phyloP scores from a whole-genome alignment of 2,113 vertebrate species.

The Buteo buteo region DNA sequence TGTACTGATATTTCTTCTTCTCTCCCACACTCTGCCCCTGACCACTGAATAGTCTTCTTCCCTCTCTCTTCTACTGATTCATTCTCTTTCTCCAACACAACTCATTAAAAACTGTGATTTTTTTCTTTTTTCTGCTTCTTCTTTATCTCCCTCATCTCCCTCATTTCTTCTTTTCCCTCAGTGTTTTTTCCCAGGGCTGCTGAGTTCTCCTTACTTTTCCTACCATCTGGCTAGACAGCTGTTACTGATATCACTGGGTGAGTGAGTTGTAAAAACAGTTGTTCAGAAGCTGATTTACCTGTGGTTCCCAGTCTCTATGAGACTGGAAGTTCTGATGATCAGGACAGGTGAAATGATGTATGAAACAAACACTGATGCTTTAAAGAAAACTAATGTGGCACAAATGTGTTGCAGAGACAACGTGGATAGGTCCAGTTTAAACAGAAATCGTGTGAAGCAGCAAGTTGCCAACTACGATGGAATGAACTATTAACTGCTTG shows the following conservation, averaged over 20 bases:
- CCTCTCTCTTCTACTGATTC: not conserved
- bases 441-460: not conserved
- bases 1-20: not conserved
- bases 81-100: not conserved
- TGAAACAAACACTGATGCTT: not conserved
- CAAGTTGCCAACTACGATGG: not conserved
- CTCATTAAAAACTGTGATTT: not conserved
- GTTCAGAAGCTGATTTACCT: not conserved
- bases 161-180: not conserved
- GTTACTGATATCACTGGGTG: not conserved
- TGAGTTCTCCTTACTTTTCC: constrained; percentile 1
- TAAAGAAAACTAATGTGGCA: not conserved
- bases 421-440: not conserved
- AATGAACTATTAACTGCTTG: not conserved
- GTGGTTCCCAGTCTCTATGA: not conserved
- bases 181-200: not conserved
- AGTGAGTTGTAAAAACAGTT: constrained; percentile 1
- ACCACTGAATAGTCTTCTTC: not conserved
- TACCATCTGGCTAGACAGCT: constrained; percentile 14
- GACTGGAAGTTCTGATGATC: not conserved
- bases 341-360: not conserved
- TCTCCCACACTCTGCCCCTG: not conserved
- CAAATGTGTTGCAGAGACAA: fast-evolving
- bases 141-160: not conserved
- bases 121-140: not conserved